phyloP scores from a whole-genome alignment of 2,113 vertebrate genomes.

The Anthoscopus minutus region DNA sequence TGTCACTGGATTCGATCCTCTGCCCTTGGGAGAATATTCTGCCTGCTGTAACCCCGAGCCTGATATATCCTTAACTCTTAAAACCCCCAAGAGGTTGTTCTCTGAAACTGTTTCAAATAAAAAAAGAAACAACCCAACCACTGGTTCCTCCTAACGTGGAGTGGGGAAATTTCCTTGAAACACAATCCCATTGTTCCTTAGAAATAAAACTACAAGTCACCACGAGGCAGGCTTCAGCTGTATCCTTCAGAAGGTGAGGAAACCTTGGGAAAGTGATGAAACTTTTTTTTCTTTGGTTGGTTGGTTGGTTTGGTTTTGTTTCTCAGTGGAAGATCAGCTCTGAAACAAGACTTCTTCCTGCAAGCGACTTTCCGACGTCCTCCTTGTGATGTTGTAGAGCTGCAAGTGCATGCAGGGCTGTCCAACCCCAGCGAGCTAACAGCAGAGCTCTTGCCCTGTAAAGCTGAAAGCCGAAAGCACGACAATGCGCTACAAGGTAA shows the following conservation, averaged over 20 bases:
- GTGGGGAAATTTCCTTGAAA: not conserved
- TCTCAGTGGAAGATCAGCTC: not conserved
- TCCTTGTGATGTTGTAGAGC: not conserved
- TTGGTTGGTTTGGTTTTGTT: no score
- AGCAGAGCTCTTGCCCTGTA: not conserved
- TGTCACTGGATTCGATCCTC: not conserved
- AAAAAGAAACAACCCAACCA: not conserved
- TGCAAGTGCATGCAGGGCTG: not conserved
- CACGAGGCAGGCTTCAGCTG: fast-evolving
- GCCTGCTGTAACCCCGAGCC: not conserved
- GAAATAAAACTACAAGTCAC: not conserved
- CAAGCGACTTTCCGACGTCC: not conserved
- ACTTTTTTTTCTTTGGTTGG: not conserved
- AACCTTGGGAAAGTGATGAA: not conserved
- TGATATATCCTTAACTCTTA: not conserved
- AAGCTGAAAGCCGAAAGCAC: not conserved
- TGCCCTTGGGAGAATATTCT: not conserved
- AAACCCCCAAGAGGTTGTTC: not conserved
- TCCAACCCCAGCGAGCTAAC: not conserved
- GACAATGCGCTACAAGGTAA: not conserved
- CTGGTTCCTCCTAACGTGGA: not conserved
- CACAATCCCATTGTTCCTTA: not conserved
- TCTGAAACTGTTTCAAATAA: not conserved
- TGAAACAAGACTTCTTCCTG: not conserved
- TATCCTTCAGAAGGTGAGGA: not conserved